phyloP scores from a whole-genome alignment of 2,113 vertebrate genomes.

The Eupsittula cactorum region DNA sequence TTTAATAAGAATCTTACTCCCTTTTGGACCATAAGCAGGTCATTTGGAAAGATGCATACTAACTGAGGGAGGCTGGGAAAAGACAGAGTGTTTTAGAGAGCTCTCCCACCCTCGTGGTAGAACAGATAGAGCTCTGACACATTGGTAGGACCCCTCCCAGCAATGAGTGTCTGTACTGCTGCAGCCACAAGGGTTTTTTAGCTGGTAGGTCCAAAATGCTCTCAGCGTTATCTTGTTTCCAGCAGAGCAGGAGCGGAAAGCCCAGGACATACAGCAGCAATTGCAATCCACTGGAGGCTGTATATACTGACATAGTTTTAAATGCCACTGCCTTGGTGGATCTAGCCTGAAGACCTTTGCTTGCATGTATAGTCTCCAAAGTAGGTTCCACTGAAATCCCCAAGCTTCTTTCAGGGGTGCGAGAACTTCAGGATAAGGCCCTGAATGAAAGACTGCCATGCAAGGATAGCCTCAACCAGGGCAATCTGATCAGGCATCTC shows the following conservation, averaged over 20 bases:
- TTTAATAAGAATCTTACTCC: background rate
- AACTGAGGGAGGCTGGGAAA: background rate
- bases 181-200: background rate
- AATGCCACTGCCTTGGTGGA: background rate
- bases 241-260: background rate
- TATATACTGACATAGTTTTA: accelerated
- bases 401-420: background rate
- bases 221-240: background rate
- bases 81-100: background rate
- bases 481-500: background rate
- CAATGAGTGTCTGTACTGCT: background rate
- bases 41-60: background rate
- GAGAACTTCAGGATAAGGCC: background rate
- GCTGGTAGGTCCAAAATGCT: background rate
- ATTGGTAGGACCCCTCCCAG: accelerated
- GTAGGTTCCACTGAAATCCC: background rate
- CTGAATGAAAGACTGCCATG: background rate
- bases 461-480: background rate
- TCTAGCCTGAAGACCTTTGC: background rate
- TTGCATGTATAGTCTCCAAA: background rate
- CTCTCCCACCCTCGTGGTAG: accelerated
- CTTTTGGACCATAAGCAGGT: background rate
- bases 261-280: background rate
- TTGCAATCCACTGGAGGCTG: background rate
- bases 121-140: accelerated